phyloP scores from a whole-genome alignment of 2,797 vertebrate species.

The Parotocinclus haroldoi region DNA sequence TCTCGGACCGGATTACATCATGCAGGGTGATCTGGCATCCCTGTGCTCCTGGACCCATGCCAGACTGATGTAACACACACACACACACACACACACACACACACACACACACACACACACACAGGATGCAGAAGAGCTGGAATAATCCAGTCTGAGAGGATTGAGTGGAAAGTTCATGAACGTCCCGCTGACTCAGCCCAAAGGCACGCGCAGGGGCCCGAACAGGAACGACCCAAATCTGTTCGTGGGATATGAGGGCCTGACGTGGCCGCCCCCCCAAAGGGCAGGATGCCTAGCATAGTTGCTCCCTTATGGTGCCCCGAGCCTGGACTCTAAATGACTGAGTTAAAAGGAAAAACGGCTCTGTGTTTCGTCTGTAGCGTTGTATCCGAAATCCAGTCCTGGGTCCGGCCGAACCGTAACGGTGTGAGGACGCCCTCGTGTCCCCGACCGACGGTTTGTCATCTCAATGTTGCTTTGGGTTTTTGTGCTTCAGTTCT shows the following conservation, averaged over 20 bases:
- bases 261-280: too few relatives aligned
- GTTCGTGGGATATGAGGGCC: neutral
- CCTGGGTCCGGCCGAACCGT: too few relatives aligned
- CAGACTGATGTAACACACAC: slow-evolving; percentile 11
- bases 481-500: too few relatives aligned
- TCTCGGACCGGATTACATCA: slow-evolving; percentile 26
- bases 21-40: neutral
- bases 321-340: too few relatives aligned
- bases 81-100: neutral
- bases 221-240: slow-evolving; percentile 27
- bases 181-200: slow-evolving; percentile 30
- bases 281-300: too few relatives aligned
- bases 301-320: too few relatives aligned
- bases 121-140: neutral
- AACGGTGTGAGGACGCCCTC: too few relatives aligned
- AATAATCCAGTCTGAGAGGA: slow-evolving; percentile 4
- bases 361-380: too few relatives aligned
- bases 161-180: slow-evolving; percentile 16
- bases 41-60: slow-evolving; percentile 7
- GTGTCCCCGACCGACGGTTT: too few relatives aligned
- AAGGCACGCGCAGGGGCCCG: slow-evolving; percentile 16
- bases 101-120: neutral
- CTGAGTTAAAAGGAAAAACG: too few relatives aligned
- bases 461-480: too few relatives aligned
- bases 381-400: too few relatives aligned